Evolutionary conservation across 2,888 invertebrate species (phyloP).

Genomic region (Hymenopus coronatus): DNA sequence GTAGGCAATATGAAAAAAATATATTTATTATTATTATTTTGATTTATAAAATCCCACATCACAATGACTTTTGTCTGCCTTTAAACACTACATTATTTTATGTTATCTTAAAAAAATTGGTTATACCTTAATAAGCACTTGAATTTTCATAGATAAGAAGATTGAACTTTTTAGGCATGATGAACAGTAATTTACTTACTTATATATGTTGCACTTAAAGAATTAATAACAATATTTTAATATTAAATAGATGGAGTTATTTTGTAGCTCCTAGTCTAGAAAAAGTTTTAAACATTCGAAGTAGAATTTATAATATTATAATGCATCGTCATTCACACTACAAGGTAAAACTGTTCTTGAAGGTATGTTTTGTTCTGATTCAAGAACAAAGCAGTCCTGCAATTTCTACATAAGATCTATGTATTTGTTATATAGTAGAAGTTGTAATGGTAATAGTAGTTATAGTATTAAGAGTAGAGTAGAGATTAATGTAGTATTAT

Average conservation of each 20-base stretch:
- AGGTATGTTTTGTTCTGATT: not conserved
- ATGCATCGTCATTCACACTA: not conserved
- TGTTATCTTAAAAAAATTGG: not conserved
- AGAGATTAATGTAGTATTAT: not conserved
- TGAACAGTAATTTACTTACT: constrained; percentile 9
- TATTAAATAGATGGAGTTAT: not conserved
- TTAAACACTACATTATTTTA: constrained; percentile 7
- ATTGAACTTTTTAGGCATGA: constrained; percentile 26
- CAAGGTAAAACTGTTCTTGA: constrained; percentile 7
- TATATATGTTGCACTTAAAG: constrained; percentile 14
- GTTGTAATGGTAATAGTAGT: not conserved
- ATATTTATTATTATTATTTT: not conserved
- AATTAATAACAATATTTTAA: constrained; percentile 18
- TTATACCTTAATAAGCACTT: constrained; percentile 15
- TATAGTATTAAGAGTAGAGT: not conserved
- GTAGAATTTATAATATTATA: constrained; percentile 1
- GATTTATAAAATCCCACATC: constrained; percentile 9
- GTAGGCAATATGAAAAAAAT: not conserved
- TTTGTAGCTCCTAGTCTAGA: constrained; percentile 7
- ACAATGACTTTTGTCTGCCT: constrained; percentile 15
- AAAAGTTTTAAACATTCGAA: constrained; percentile 3
- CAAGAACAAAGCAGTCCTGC: not conserved
- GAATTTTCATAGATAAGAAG: constrained; percentile 14
- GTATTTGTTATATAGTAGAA: constrained; percentile 3
- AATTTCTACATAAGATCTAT: not conserved